A percentile compares a stretch with the other conserved stretches of the same genome.
Conservation (phyloP, 2,113 vertebrate species). For the Jaculus jaculus region DNA sequence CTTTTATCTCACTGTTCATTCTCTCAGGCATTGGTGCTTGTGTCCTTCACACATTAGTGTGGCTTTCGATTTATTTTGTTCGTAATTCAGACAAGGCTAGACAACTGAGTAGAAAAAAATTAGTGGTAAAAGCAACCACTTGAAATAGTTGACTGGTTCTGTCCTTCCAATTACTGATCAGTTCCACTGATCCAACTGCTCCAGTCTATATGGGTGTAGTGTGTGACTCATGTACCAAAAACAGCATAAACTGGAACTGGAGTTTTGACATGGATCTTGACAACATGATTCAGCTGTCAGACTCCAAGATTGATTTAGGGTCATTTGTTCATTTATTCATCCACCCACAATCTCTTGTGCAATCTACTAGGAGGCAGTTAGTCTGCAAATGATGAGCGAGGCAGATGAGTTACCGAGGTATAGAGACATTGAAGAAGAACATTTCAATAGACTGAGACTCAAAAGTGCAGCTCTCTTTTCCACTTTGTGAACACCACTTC, state of each 20-base stretch:
- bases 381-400: neutral
- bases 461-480: slow-evolving; percentile 4
- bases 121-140: neutral
- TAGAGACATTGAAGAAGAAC: slow-evolving; percentile 24
- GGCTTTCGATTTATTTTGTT: slow-evolving; percentile 20
- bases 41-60: neutral
- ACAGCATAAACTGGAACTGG: neutral
- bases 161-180: neutral
- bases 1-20: neutral
- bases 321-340: slow-evolving; percentile 30
- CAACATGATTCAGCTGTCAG: neutral
- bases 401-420: neutral
- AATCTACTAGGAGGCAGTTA: neutral
- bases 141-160: neutral
- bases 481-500: slow-evolving; percentile 6
- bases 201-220: neutral
- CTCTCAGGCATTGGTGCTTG: neutral
- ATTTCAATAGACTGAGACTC: neutral
- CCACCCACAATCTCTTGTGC: neutral
- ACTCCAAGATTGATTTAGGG: neutral
- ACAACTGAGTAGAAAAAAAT: neutral
- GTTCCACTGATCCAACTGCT: neutral
- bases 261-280: slow-evolving; percentile 12
- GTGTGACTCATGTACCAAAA: neutral
- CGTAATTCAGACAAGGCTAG: slow-evolving; percentile 3